These are phyloP conservation scores for Cephus rjabovi DNA, from an alignment of 2,888 invertebrate species.

Conservation along the genomic window DNA sequence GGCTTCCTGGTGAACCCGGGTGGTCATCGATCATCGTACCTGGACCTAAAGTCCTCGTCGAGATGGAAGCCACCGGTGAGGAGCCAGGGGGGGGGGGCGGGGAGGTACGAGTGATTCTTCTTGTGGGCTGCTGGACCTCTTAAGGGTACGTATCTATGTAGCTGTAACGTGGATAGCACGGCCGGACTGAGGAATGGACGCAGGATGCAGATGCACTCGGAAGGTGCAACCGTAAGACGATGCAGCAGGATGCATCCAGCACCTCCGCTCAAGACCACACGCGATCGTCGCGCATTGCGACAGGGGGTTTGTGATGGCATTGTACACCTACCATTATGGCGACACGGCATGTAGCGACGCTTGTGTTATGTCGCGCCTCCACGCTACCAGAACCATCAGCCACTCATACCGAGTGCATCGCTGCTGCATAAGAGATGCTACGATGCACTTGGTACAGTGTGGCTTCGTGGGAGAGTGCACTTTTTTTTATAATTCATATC, in stretches of 20 bases:
- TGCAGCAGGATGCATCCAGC: background rate
- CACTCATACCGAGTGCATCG: background rate
- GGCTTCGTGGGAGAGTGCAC: background rate
- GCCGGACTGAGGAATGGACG: background rate
- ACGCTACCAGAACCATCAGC: conserved; percentile 1
- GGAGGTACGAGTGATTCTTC: background rate
- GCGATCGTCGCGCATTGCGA: conserved; percentile 24
- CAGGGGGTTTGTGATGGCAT: conserved; percentile 25
- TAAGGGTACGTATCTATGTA: background rate
- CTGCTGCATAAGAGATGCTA: background rate
- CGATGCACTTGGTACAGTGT: background rate
- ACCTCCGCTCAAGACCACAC: conserved; percentile 31
- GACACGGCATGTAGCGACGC: conserved; percentile 30
- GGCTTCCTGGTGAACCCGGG: conserved; percentile 17
- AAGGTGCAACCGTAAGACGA: background rate
- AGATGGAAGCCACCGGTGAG: no score
- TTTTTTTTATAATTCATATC: background rate
- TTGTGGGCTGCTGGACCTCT: background rate
- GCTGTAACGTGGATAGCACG: background rate
- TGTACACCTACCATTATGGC: conserved; percentile 32
- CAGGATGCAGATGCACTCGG: background rate
- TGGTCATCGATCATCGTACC: conserved; percentile 22
- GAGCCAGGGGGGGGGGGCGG: no score
- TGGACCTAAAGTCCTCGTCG: conserved; percentile 4
- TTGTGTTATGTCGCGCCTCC: conserved; percentile 28